Evolutionary conservation across 2,797 vertebrate genomes (phyloP).

Genomic region (Lutjanus argentimaculatus): DNA sequence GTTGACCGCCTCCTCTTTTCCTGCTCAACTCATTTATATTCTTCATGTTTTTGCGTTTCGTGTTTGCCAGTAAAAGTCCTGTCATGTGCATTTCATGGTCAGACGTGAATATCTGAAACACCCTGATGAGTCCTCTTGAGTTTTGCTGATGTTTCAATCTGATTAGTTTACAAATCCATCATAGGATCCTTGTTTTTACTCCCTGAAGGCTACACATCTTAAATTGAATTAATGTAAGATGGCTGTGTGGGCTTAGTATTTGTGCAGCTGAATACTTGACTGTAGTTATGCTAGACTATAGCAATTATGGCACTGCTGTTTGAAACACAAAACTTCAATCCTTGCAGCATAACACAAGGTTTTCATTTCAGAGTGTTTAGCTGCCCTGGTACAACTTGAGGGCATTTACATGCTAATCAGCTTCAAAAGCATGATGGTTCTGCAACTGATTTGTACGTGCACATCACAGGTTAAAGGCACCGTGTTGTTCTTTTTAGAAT

Average conservation of each 20-base stretch:
- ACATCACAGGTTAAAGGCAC: conserved; percentile 38
- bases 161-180: conserved; percentile 73
- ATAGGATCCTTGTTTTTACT: conserved; percentile 39
- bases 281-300: conserved; percentile 49
- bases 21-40: conserved; percentile 52
- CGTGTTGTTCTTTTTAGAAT: background rate
- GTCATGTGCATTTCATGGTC: conserved; percentile 15
- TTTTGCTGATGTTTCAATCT: conserved; percentile 49
- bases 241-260: conserved; percentile 49
- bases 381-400: conserved; percentile 48
- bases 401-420: conserved; percentile 72
- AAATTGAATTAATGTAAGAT: conserved; percentile 61
- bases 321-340: conserved; percentile 58
- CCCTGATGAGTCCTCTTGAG: conserved; percentile 46
- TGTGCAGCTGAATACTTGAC: conserved; percentile 53
- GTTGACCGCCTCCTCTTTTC: conserved; percentile 41
- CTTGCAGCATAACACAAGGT: conserved; percentile 71
- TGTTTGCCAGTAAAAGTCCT: conserved; percentile 40
- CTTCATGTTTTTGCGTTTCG: conserved; percentile 34
- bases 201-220: conserved; percentile 51
- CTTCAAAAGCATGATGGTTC: conserved; percentile 67
- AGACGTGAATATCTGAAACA: conserved; percentile 38
- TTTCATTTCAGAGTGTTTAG: conserved; percentile 70
- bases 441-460: conserved; percentile 60
- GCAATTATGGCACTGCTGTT: conserved; percentile 64